These are phyloP conservation scores for Drosophila teissieri DNA, from an alignment of 1,140 invertebrate genomes.

Conservation along the genomic window DNA sequence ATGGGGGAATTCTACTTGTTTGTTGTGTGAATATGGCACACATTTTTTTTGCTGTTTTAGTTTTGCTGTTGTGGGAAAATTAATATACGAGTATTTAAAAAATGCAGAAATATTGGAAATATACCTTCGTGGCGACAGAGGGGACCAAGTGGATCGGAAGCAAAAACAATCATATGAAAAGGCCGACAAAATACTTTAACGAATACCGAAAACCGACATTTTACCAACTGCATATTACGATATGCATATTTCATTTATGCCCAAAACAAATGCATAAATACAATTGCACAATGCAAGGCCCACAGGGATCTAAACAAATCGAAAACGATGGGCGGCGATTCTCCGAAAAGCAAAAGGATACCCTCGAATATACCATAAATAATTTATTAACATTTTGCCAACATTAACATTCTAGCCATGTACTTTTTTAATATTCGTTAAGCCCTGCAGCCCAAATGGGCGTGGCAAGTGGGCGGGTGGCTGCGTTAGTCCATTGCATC, in stretches of 20 bases:
- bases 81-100: conserved; percentile 61
- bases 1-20: conserved; percentile 8
- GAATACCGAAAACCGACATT: conserved; percentile 71
- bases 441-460: conserved; percentile 4
- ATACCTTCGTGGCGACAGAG: background rate
- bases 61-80: conserved; percentile 25
- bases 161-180: conserved; percentile 55
- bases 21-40: conserved; percentile 11
- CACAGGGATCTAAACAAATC: conserved; percentile 2
- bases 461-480: background rate
- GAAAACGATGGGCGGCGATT: conserved; percentile 13
- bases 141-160: background rate
- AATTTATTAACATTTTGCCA: background rate
- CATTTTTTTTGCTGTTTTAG: background rate
- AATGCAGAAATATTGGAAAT: conserved; percentile 39
- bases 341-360: background rate
- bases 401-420: no score
- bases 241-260: conserved; percentile 72
- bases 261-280: conserved; percentile 43
- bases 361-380: background rate
- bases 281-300: conserved; percentile 14
- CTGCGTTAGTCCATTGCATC: conserved; percentile 24
- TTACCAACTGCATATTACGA: conserved; percentile 69
- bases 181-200: conserved; percentile 65
- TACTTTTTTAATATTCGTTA: conserved; percentile 1